Conservation (phyloP, 1,140 invertebrate species). For the Nomia melanderi region DNA sequence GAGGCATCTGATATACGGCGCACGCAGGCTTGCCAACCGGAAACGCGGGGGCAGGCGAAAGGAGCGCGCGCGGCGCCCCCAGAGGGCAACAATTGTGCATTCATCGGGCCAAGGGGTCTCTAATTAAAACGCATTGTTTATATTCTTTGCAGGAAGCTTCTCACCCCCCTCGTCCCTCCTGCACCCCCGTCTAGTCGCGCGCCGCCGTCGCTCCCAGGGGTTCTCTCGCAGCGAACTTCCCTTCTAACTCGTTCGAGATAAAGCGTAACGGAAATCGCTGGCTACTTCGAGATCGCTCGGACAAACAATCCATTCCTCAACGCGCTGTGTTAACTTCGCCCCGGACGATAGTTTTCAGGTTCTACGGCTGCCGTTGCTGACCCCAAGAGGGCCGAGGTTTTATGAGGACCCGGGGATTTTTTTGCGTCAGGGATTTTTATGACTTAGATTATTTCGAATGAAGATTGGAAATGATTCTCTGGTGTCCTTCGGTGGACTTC, state of each 20-base stretch:
- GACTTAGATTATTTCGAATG: no score
- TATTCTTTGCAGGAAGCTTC: conserved; percentile 75
- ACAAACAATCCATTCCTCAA: conserved; percentile 57
- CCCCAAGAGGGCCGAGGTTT: not conserved
- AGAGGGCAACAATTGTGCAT: conserved; percentile 74
- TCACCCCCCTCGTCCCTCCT: conserved; percentile 8
- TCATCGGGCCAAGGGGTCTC: conserved; percentile 72
- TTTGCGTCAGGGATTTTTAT: not conserved
- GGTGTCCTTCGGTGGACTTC: no score
- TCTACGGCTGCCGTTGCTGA: not conserved
- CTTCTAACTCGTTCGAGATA: conserved; percentile 62
- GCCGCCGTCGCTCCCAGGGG: conserved; percentile 40
- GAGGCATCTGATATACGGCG: conserved; percentile 58
- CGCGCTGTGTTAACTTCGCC: not conserved
- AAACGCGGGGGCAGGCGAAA: conserved; percentile 34
- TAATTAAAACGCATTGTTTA: conserved; percentile 81
- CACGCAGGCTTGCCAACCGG: conserved; percentile 49
- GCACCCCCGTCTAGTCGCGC: not conserved
- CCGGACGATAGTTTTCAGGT: not conserved
- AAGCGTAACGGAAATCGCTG: conserved; percentile 43
- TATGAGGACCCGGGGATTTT: not conserved
- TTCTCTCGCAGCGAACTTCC: conserved; percentile 43
- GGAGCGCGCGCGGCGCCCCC: conserved; percentile 55
- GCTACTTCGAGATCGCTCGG: conserved; percentile 32
- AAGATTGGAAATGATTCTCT: no score